Conservation (phyloP, 2,797 vertebrate species). For the Clarias laeviceps region DNA sequence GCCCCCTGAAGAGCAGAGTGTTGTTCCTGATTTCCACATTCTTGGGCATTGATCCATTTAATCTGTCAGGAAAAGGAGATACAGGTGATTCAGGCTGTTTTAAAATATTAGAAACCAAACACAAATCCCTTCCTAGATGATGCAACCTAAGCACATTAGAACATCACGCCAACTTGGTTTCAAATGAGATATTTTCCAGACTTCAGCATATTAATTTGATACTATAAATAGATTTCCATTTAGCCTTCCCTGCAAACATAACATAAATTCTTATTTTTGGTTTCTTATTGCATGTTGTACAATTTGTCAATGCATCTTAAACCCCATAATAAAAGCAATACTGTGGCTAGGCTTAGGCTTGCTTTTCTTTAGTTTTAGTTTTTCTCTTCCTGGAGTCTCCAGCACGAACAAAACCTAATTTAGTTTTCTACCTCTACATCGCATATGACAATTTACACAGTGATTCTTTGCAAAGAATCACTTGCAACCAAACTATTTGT, state of each 20-base stretch:
- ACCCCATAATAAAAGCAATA: neutral
- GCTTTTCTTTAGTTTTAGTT: neutral
- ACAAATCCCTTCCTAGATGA: neutral
- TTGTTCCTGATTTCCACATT: slow-evolving; percentile 94
- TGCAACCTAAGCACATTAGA: neutral
- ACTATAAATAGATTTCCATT: neutral
- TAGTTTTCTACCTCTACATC: neutral
- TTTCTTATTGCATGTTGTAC: neutral
- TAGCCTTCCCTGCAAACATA: neutral
- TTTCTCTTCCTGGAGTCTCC: neutral
- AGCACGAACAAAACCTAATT: neutral
- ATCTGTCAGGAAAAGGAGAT: slow-evolving; percentile 48
- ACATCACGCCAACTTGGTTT: neutral
- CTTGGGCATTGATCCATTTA: slow-evolving; percentile 90
- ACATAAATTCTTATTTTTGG: neutral
- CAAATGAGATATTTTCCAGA: neutral
- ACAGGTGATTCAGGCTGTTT: neutral
- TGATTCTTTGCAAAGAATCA: neutral
- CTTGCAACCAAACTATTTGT: neutral
- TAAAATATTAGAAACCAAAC: neutral
- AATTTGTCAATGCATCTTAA: neutral
- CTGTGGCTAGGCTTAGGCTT: neutral
- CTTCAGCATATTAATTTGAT: neutral
- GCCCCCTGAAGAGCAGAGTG: slow-evolving; percentile 91
- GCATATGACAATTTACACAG: neutral